Evolutionary conservation across 1,140 invertebrate species (phyloP), one percentile per base, ranked within the genome.

Genomic region (Sycophila sp.): DNA sequence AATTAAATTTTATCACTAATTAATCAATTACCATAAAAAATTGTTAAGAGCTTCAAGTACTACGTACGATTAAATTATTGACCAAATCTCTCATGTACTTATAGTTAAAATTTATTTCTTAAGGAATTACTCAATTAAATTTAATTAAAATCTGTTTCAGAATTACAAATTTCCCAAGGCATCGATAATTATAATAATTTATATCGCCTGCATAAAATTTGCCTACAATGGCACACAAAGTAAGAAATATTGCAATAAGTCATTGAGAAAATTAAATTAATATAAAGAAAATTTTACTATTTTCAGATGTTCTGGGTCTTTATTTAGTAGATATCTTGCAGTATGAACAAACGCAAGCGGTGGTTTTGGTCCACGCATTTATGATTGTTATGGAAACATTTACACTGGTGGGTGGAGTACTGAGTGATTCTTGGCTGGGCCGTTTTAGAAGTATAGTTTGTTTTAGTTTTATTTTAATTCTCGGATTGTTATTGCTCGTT

Each of bases 371-470:
- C 80, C 96, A 98, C 82, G 77, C 87, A 0, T 98, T 97, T 80
- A 87, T 89, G 13, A 94, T 92, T 85, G 82, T 95, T n/a, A 93
- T 93, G 24, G 97, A 96, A 79, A 92, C 96, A 76, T 94, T 93
- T 32, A 94, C 95, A 0, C 71, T 98, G 8, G 79, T 97, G 28
- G 96, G 96, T 1, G 95, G 95, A 0, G 92, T 97, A 56, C 75
- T 97, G n/a, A 94, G 96, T 0, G 96, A 98, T 82, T 93, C 94
- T 34, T 91, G 89, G 73, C 85, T 97, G 1, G 96, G 95, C 65
- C 94, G 94, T 85, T 97, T 93, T 82, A 90, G 89, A 74, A 97
- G 96, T 1, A 96, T 97, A 71, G 83, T 97, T 32, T 96, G 92
- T 80, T 82, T 97, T 4, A 97, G 95, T 6, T 86, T 96, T 30